These are phyloP conservation scores for Cordylochernes scorpioides DNA, from an alignment of 2,888 invertebrate genomes.

Conservation along the genomic window DNA sequence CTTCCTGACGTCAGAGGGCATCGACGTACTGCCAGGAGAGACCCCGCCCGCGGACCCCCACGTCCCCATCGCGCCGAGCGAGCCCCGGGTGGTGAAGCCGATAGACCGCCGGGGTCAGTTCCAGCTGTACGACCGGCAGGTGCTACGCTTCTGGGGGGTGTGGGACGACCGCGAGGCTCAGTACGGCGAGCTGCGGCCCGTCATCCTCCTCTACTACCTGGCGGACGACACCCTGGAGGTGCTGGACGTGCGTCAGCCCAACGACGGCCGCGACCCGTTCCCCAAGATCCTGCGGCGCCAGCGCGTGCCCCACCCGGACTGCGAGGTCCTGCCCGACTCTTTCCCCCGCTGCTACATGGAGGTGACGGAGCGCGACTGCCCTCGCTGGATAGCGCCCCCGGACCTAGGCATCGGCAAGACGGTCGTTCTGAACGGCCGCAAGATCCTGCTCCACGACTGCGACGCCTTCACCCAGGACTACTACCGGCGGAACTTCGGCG, in stretches of 20 bases:
- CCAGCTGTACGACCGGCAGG: constrained; percentile 47
- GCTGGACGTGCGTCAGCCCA: constrained; percentile 39
- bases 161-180: constrained; percentile 27
- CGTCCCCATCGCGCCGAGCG: constrained; percentile 21
- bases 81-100: too few species aligned
- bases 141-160: constrained; percentile 30
- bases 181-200: constrained; percentile 27
- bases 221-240: constrained; percentile 53
- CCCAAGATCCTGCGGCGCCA: constrained; percentile 42
- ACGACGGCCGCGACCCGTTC: constrained; percentile 48
- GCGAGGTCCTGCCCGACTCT: not conserved
- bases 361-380: constrained; percentile 38
- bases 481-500: constrained; percentile 29
- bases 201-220: constrained; percentile 46
- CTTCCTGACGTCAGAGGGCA: constrained; percentile 53
- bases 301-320: constrained; percentile 50
- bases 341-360: constrained; percentile 34
- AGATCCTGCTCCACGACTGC: constrained; percentile 46
- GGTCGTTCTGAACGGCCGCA: constrained; percentile 21
- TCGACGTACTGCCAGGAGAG: constrained; percentile 41
- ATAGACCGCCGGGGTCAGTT: constrained; percentile 37
- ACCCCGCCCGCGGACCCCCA: constrained; percentile 42
- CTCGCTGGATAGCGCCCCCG: constrained; percentile 45
- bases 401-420: constrained; percentile 44
- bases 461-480: constrained; percentile 51